phyloP scores from a whole-genome alignment of 2,888 invertebrate species.

The Sphaerophoria taeniata region DNA sequence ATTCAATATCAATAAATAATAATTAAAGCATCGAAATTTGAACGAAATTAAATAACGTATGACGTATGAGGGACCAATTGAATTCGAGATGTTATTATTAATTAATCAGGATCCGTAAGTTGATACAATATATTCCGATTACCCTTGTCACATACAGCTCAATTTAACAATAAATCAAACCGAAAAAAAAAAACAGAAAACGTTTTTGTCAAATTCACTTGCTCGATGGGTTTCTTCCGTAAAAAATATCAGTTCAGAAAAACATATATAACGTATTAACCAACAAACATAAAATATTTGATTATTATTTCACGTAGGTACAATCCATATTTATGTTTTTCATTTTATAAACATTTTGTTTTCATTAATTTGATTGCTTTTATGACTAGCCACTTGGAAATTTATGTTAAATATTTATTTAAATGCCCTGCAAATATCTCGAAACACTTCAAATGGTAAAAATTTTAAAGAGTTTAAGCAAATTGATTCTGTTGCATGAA shows the following conservation, averaged over 20 bases:
- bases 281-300: neutral
- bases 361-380: neutral
- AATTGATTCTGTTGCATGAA: neutral
- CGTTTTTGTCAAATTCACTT: no score
- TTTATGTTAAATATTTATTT: neutral
- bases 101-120: conserved; percentile 13
- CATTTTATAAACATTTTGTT: neutral
- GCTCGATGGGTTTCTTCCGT: no score
- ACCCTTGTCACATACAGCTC: conserved; percentile 13
- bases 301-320: conserved; percentile 21
- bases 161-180: conserved; percentile 18
- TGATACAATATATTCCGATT: conserved; percentile 22
- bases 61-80: conserved; percentile 5
- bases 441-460: conserved; percentile 8
- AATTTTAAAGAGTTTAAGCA: neutral
- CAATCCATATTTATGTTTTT: conserved; percentile 1
- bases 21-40: no score
- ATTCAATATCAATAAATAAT: no score
- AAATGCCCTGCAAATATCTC: neutral
- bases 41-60: no score
- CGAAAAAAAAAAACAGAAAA: neutral
- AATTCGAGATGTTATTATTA: neutral
- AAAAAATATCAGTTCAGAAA: no score
- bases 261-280: no score
- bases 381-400: neutral